phyloP scores from a whole-genome alignment of 2,888 invertebrate species.

The Volucella inflata region DNA sequence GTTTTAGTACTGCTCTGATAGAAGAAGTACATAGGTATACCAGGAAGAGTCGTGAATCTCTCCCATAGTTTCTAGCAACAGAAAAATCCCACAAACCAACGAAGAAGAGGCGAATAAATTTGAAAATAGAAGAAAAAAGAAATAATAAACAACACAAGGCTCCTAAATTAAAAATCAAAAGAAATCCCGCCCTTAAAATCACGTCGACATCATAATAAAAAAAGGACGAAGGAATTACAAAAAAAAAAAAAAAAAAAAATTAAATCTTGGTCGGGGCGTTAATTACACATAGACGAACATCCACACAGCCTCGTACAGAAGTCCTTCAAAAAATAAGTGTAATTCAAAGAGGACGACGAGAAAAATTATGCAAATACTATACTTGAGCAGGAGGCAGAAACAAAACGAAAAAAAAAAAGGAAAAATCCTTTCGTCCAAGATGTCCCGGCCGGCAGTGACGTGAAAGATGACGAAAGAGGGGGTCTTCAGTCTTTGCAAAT shows the following conservation, averaged over 20 bases:
- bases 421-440: slow-evolving; percentile 72
- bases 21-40: slow-evolving; percentile 34
- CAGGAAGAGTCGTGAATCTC: too few relatives aligned
- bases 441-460: slow-evolving; percentile 29
- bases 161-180: slow-evolving; percentile 74
- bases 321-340: slow-evolving; percentile 67
- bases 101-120: neutral
- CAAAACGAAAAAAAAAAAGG: slow-evolving; percentile 12
- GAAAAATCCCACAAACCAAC: too few relatives aligned
- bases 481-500: slow-evolving; percentile 53
- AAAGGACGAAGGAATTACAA: slow-evolving; percentile 19
- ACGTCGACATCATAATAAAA: slow-evolving; percentile 61
- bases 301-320: slow-evolving; percentile 31
- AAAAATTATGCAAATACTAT: slow-evolving; percentile 74
- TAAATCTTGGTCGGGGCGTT: slow-evolving; percentile 64
- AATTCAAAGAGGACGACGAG: slow-evolving; percentile 68
- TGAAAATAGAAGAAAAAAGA: slow-evolving; percentile 5
- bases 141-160: slow-evolving; percentile 58
- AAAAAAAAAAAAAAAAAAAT: slow-evolving; percentile 22
- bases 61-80: too few relatives aligned
- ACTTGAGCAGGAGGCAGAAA: slow-evolving; percentile 24
- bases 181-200: slow-evolving; percentile 71
- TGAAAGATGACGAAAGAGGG: neutral
- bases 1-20: slow-evolving; percentile 37
- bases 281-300: slow-evolving; percentile 67